Conservation (phyloP, 2,113 vertebrate genomes). For the Hemiprocne comata region DNA sequence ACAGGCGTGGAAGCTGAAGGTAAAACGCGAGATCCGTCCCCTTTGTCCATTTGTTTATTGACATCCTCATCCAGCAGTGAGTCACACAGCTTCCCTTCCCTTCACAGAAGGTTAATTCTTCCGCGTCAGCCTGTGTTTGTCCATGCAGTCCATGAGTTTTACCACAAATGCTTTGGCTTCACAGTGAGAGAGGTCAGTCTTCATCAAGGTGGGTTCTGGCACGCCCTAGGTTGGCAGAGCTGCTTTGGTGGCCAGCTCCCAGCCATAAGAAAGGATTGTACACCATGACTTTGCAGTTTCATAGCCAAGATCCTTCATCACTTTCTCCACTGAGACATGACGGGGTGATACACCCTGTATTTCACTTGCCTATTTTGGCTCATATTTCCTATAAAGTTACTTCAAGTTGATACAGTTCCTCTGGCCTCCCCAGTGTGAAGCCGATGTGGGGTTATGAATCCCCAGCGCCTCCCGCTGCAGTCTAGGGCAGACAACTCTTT, state of each 20-base stretch:
- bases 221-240: fast-evolving
- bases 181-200: fast-evolving
- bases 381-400: neutral
- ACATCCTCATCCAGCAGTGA: neutral
- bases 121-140: neutral
- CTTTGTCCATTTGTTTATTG: fast-evolving
- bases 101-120: neutral
- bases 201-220: neutral
- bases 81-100: neutral
- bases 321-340: neutral
- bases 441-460: fast-evolving
- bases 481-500: neutral
- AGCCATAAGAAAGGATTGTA: fast-evolving
- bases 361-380: neutral
- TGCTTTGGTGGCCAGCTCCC: neutral
- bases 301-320: neutral
- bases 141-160: fast-evolving
- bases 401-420: neutral
- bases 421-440: neutral
- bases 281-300: neutral
- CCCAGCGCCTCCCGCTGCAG: no score
- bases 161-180: neutral
- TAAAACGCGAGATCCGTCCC: no score
- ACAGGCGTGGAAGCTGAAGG: neutral
- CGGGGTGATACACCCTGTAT: neutral